Conservation (phyloP, 2,797 vertebrate species). For the Neopelma chrysocephalum region DNA sequence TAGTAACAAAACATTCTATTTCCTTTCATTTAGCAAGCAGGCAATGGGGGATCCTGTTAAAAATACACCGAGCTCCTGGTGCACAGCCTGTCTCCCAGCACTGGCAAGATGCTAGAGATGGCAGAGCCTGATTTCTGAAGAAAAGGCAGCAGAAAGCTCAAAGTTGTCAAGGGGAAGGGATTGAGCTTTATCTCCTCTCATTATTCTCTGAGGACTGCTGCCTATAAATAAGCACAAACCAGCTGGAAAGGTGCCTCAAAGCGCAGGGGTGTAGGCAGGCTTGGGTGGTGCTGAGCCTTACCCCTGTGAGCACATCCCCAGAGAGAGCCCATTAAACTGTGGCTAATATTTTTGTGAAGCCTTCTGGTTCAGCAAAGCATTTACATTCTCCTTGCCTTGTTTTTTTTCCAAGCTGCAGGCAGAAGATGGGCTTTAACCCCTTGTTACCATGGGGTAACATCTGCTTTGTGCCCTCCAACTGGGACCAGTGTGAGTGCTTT, state of each 20-base stretch:
- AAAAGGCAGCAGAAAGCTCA: not conserved
- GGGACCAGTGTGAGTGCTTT: not conserved
- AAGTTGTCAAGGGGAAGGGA: not conserved
- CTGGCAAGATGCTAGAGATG: accelerated
- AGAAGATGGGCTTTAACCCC: not conserved
- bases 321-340: not conserved
- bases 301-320: not conserved
- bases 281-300: not conserved
- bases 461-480: accelerated
- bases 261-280: not conserved
- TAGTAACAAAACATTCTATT: not conserved
- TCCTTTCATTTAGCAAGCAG: not conserved
- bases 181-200: not conserved
- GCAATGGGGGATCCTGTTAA: not conserved
- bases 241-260: not conserved
- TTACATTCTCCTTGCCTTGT: not conserved
- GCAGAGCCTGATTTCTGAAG: not conserved
- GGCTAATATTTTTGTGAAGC: not conserved
- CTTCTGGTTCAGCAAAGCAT: not conserved
- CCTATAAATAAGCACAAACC: conserved; percentile 13
- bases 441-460: not conserved
- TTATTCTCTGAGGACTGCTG: not conserved
- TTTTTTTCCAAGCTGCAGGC: not conserved
- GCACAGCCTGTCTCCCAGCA: not conserved
- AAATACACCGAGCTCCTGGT: not conserved